Base-by-base conservation (phyloP, 2,888 invertebrate genomes). In the Drosophila ezoana region DNA sequence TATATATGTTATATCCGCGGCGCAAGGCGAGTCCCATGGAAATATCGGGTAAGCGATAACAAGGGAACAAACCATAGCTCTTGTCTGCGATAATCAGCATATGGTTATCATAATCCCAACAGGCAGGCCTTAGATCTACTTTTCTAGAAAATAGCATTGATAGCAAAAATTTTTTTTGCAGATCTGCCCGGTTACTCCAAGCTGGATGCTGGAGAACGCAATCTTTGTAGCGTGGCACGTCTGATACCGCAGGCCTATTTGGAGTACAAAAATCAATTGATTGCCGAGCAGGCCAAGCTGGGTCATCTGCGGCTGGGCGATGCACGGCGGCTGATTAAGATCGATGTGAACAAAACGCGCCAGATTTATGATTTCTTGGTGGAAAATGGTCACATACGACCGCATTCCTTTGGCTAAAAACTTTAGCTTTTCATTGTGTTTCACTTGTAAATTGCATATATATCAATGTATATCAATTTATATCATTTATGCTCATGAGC, bases 261-360 rank as follows among this genome's bases (percentile, higher is more conserved):
- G 71, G 96, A 97, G 62, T 96, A 97, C 83, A 96, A 96, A 86
- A 94, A 94, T 40, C 93, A 95, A 49, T 92, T 98, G 6, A 94
- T 96, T 37, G 91, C 93, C 0, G 98, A 98, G 90, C 96, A 96
- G 91, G 93, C 95, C 68, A 97, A 96, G 91, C 93, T 94, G 66
- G 96, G 96, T 0, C 95, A 94, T 64, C 92, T 98, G 6, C 94
- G 95, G 69, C 93, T 98, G 69, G 95, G 97, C 2, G 97, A 97
- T 90, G 98, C 98, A 0, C 93, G 98, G 54, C 94, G 94, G 44
- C 93, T 98, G 45, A 94, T 98, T 40, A 98, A 98, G 92, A 98
- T 98, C 80, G 98, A 98, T 93, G 98, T 98, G 2, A 98, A 98
- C 91, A 96, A 96, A 92, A 98, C 98, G 0, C 94, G 98, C 72